A percentile compares a stretch with the other conserved stretches of the same genome.
Evolutionary conservation across 2,113 vertebrate species (phyloP).

Genomic region (Opisthocomus hoazin): DNA sequence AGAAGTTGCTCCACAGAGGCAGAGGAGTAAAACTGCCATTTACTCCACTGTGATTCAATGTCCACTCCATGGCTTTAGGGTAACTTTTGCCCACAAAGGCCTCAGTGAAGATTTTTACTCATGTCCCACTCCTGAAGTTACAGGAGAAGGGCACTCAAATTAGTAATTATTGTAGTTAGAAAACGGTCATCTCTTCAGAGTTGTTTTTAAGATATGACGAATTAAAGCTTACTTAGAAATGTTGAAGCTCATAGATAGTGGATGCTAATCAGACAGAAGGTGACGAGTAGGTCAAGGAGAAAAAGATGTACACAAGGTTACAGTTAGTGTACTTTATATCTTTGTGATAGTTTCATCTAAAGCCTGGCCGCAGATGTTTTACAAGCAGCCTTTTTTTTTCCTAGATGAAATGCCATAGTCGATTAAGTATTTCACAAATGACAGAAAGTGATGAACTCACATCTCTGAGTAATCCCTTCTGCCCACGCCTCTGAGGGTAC

Average conservation of each 20-base stretch:
- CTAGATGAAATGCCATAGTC: not conserved
- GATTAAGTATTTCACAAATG: not conserved
- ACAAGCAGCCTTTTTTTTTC: not conserved
- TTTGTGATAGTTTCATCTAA: slow-evolving; percentile 24
- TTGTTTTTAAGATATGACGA: not conserved
- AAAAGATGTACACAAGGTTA: not conserved
- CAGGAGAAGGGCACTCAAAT: not conserved
- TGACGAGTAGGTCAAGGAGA: not conserved
- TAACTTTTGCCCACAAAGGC: not conserved
- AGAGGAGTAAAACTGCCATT: not conserved
- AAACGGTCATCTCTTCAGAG: not conserved
- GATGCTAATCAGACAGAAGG: not conserved
- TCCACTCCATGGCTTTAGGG: not conserved
- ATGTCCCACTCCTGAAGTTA: not conserved
- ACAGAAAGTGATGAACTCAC: not conserved
- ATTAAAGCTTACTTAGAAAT: not conserved
- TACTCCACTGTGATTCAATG: not conserved
- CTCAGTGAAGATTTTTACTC: not conserved
- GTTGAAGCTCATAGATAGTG: not conserved
- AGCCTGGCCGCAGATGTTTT: not conserved
- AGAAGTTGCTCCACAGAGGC: not conserved
- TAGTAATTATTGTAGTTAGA: not conserved
- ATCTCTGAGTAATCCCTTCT: not conserved
- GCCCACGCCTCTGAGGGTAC: not conserved
- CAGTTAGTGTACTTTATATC: not conserved